A percentile compares a stretch with the other conserved stretches of the same genome.
Evolutionary conservation across 2,888 invertebrate genomes (phyloP).

Genomic region (Anorthoa munda): DNA sequence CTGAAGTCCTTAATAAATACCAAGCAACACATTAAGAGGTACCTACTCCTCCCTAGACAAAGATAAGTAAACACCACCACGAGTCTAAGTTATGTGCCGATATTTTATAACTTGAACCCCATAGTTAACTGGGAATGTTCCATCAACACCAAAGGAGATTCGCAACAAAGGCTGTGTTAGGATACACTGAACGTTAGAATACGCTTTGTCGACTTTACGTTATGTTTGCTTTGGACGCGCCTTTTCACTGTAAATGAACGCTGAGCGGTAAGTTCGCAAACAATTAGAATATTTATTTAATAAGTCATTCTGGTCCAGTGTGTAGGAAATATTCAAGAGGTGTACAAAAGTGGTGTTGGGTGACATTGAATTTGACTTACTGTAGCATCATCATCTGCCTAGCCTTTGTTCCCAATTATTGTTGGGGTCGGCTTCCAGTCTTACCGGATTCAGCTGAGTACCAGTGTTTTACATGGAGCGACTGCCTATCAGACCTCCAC

Average conservation of each 20-base stretch:
- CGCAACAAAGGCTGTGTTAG: constrained; percentile 79
- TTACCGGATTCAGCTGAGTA: no score
- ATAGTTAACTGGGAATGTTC: constrained; percentile 70
- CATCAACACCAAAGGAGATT: constrained; percentile 76
- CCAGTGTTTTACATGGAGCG: no score
- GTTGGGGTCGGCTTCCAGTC: no score
- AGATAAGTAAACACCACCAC: constrained; percentile 12
- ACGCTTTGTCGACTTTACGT: constrained; percentile 77
- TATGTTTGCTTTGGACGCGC: constrained; percentile 74
- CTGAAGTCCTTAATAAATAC: constrained; percentile 1
- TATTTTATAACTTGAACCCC: constrained; percentile 55
- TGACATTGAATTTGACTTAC: constrained; percentile 1
- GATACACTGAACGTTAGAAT: constrained; percentile 78
- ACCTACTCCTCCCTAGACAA: neutral
- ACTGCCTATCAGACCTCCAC: no score
- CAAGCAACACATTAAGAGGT: neutral
- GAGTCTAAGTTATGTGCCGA: constrained; percentile 30
- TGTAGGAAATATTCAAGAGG: constrained; percentile 36
- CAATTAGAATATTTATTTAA: constrained; percentile 68
- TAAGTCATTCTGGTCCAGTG: constrained; percentile 48
- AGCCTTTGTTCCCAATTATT: no score
- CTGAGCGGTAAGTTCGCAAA: constrained; percentile 53
- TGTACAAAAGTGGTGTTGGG: constrained; percentile 10
- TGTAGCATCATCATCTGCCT: no score
- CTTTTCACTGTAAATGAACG: constrained; percentile 67